These are phyloP conservation scores for Dipodomys ordii DNA, from an alignment of 2,113 vertebrate species.

Conservation along the genomic window DNA sequence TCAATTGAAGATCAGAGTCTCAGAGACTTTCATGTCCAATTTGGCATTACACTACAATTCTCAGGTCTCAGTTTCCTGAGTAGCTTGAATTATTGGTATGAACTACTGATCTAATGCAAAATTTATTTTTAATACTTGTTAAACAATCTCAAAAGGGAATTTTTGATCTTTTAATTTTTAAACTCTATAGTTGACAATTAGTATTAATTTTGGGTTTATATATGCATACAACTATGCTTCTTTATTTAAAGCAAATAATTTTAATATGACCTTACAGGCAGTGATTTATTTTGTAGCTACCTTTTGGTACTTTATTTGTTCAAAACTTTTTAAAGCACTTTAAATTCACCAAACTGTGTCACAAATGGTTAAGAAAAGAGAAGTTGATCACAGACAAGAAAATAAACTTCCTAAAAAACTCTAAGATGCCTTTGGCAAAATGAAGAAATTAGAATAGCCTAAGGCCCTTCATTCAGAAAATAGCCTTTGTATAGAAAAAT, in stretches of 20 bases:
- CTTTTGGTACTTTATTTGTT: background rate
- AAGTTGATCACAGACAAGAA: background rate
- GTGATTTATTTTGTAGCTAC: background rate
- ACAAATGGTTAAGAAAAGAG: conserved; percentile 25
- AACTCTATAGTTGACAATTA: background rate
- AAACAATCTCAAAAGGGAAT: background rate
- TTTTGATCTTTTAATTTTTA: conserved; percentile 11
- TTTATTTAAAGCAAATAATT: conserved; percentile 1
- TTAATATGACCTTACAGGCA: background rate
- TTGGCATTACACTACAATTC: no score
- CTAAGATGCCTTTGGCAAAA: conserved; percentile 70
- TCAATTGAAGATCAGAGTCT: no score
- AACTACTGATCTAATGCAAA: background rate
- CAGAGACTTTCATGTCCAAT: no score
- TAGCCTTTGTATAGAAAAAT: background rate
- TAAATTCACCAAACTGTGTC: conserved; percentile 15
- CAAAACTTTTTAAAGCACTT: background rate
- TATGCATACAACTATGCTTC: background rate
- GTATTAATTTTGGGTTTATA: background rate
- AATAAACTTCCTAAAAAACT: conserved; percentile 54
- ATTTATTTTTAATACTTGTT: background rate
- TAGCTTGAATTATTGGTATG: no score
- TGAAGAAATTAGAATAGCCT: conserved; percentile 64
- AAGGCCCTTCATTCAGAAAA: background rate
- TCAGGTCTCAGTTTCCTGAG: no score